Percentiles rank a stretch among this genome's conserved stretches.
phyloP scores from a whole-genome alignment of 2,797 vertebrate species.

The Poecilia wingei region DNA sequence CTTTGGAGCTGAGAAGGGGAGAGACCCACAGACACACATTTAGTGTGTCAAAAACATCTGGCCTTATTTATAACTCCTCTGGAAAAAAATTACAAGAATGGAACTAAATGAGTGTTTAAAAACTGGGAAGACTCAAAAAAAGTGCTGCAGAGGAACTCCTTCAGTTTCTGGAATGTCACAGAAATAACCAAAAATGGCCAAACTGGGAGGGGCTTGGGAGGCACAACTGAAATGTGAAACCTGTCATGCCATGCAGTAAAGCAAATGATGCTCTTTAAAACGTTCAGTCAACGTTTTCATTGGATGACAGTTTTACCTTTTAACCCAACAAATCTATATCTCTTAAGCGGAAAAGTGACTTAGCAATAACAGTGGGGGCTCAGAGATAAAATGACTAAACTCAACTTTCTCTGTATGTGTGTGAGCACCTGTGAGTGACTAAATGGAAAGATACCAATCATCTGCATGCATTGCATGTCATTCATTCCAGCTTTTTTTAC shows the following conservation, averaged over 20 bases:
- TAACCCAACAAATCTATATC: slow-evolving; percentile 20
- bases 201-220: slow-evolving; percentile 4
- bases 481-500: slow-evolving; percentile 57
- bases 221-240: slow-evolving; percentile 36
- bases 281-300: slow-evolving; percentile 47
- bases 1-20: slow-evolving; percentile 25
- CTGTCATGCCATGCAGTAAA: slow-evolving; percentile 53
- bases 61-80: slow-evolving; percentile 53
- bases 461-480: slow-evolving; percentile 42
- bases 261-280: slow-evolving; percentile 45
- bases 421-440: slow-evolving; percentile 25
- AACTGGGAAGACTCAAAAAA: slow-evolving; percentile 32
- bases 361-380: slow-evolving; percentile 24
- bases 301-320: slow-evolving; percentile 52
- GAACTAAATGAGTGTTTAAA: slow-evolving; percentile 38
- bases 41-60: slow-evolving; percentile 66
- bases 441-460: slow-evolving; percentile 47
- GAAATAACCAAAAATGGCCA: background rate
- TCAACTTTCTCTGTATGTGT: slow-evolving; percentile 21
- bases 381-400: slow-evolving; percentile 29
- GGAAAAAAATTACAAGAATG: slow-evolving; percentile 31
- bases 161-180: slow-evolving; percentile 20
- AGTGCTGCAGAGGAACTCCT: slow-evolving; percentile 8
- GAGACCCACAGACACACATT: slow-evolving; percentile 40
- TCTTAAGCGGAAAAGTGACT: slow-evolving; percentile 25